Evolutionary conservation across 2,797 vertebrate species (phyloP), one percentile per base, ranked within the genome.

Genomic region (Periophthalmus magnuspinnatus): DNA sequence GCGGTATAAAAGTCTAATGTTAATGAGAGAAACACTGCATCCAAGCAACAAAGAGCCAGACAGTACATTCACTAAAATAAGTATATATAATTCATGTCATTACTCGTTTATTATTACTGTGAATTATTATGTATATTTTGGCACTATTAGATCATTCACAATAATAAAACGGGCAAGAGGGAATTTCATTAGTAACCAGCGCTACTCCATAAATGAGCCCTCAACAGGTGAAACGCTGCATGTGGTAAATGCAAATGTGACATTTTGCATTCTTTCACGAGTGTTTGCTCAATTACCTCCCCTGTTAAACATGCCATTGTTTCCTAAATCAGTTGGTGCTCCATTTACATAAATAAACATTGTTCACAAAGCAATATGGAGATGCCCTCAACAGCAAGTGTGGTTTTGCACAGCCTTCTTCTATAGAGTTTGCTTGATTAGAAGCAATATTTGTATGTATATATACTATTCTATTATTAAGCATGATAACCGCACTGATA

Each of bases 211-310:
- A 45, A 45, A 45, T 45, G 41, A 45, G 41, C 13, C 41, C 75
- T 84, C 84, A 77, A 75, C 67, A 60, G 58, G 58, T 60, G 58
- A 34, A 16, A 13, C 36, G 1, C 52, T 55, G 52, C 33, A 38
- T 38, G 60, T n/a, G 36, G 10, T 11, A 63, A 17, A 63, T 58
- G 34, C 32, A 63, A 38, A 57, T 70, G 52, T 65, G 52, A 65
- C 41, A n/a, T 14, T 68, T 61, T 64, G 24, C 61, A 50, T 67
- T 8, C 10, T 60, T 65, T 61, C 1, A 33, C 54, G 10, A 21
- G 19, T 61, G 59, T 61, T 61, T 61, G 17, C 61, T 14, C 36
- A 47, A 63, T 45, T 24, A 63, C 61, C 36, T 45, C 11, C 59
- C 5, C 61, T 17, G 38, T 63, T 63, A 45, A 63, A 63, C 61